Base-by-base conservation (phyloP, 2,797 vertebrate species). In the Paratrypauchen microcephalus region DNA sequence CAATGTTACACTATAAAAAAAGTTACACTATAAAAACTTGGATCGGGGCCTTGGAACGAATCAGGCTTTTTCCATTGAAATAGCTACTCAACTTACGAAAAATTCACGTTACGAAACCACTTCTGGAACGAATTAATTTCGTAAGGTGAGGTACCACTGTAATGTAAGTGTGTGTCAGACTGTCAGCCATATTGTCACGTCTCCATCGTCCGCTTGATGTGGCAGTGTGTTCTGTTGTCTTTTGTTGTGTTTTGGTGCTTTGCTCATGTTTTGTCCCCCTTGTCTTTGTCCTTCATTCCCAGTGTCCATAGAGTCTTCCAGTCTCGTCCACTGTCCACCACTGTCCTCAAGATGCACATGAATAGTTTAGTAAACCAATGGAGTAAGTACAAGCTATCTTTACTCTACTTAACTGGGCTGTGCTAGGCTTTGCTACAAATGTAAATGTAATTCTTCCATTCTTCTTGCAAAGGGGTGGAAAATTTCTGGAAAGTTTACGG, bases 281-380 rank as follows among this genome's bases (percentile, higher is more conserved):
- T 88, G 84, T 83, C 32, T 90, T 83, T 88, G 80, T 83, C 86
- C 39, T 87, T 76, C 73, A 61, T 87, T 76, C 86, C 82, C 89
- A 90, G 89, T 77, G 71, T 84, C 84, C 81, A 55, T 74, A 74
- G 71, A 74, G 77, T 59, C 78, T 9, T 84, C 80, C 85, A 77
- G 73, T 71, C 87, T 72, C 80, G 82, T 74, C 77, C 78, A 76
- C 9, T 24, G 54, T 56, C 58, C 58, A 3, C 18, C 15, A 77
- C 72, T 69, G 28, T 69, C 86, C 59, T 54, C 92, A 82, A 75
- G 92, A 93, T 94, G 93, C 90, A 94, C 77, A 90, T 92, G 90
- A 94, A 92, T 94, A 94, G 86, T 83, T 86, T 93, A 87, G 78
- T 92, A 86, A 92, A 90, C 89, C 88, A 90, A 60, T 92, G 90